Evolutionary conservation across 2,113 vertebrate genomes (phyloP).

Genomic region (Daboia siamensis): DNA sequence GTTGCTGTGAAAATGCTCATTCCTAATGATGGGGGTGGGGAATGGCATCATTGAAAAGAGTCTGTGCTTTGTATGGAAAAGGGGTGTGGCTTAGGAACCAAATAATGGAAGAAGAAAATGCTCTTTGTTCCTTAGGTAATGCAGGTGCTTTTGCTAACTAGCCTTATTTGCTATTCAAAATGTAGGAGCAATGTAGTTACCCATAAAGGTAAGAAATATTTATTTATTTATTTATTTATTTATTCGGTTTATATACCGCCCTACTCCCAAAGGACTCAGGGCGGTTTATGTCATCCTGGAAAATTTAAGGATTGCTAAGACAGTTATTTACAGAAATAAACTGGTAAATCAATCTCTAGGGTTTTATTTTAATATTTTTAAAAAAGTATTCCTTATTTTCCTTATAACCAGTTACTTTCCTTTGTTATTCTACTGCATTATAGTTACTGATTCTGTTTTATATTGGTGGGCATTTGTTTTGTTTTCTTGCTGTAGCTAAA

Average conservation of each 20-base stretch:
- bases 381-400: background rate
- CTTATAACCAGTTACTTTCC: background rate
- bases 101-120: conserved; percentile 48
- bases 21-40: background rate
- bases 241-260: too few species aligned
- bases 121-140: conserved; percentile 51
- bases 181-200: conserved; percentile 25
- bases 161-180: conserved; percentile 45
- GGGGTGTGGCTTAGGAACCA: conserved; percentile 49
- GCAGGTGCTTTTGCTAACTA: conserved; percentile 44
- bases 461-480: background rate
- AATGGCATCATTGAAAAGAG: background rate
- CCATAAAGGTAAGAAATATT: background rate
- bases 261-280: too few species aligned
- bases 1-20: rapidly evolving
- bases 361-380: background rate
- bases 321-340: background rate
- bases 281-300: background rate
- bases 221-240: too few species aligned
- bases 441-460: conserved; percentile 1
- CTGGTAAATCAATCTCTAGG: background rate
- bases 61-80: conserved; percentile 15
- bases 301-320: background rate
- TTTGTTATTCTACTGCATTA: background rate
- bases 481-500: background rate